Evolutionary conservation across 2,113 vertebrate genomes (phyloP), one percentile per base, ranked within the genome.

Genomic region (Notothenia coriiceps): DNA sequence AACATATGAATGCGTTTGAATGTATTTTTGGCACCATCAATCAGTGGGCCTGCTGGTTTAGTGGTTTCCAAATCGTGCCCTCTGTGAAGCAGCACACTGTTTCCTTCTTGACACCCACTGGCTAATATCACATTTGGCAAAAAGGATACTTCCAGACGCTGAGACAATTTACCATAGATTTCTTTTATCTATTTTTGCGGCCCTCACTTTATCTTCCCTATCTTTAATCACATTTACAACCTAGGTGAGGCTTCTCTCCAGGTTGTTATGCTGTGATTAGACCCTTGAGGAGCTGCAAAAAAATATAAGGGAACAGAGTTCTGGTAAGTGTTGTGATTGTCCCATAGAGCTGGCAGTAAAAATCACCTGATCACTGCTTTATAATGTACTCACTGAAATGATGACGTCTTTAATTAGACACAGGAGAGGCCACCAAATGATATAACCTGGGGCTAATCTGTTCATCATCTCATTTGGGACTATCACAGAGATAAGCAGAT

Each of bases 361-460:
- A 77, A 80, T 59, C 56, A 56, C 88, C 63, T 67, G 54, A 66
- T 63, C 50, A 17, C 66, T 33, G 63, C 49, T 88, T 85, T 49
- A 59, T 72, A 40, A 56, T 70, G 66, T 76, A 18, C 68, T 80
- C 77, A 33, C 67, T 80, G 72, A 79, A 83, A 82, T 5, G 12
- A 60, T 70, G 55, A 60, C 43, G 49, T 67, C 75, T 86, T 86
- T 91, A 90, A 91, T 93, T 85, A 82, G 88, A 83, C 90, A 86
- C 86, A 60, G 25, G 90, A 88, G 89, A 90, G 83, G 59, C 81
- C 83, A 79, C 66, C 56, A 54, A 75, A 83, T 6, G 62, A 80
- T 59, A 68, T 63, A 22, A 67, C 79, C 54, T 1, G 15, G 33
- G 75, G 80, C 83, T 80, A 77, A 89, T 84, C 78, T 81, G 78